Conservation (phyloP, 2,888 invertebrate species). For the Leucoma salicis region DNA sequence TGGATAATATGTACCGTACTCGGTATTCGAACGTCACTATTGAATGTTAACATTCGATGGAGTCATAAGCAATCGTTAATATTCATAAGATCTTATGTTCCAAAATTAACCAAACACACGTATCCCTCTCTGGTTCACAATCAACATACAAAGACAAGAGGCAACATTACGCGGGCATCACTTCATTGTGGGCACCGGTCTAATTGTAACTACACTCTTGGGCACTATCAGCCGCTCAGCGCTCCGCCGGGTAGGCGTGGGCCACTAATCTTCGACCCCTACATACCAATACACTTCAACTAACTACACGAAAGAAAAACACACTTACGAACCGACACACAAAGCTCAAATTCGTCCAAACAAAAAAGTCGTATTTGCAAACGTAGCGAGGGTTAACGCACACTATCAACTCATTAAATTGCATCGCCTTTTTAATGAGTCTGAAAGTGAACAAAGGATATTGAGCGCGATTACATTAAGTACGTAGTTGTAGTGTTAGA, state of each 20-base stretch:
- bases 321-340: slow-evolving; percentile 34
- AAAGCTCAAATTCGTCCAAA: slow-evolving; percentile 43
- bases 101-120: slow-evolving; percentile 32
- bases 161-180: slow-evolving; percentile 78
- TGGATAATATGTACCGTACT: too few species aligned
- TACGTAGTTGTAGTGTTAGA: slow-evolving; percentile 69
- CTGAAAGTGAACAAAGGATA: slow-evolving; percentile 83
- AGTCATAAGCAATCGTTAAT: slow-evolving; percentile 20
- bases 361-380: slow-evolving; percentile 61
- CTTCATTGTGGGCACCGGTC: slow-evolving; percentile 81
- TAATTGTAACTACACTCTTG: slow-evolving; percentile 82
- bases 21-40: too few species aligned
- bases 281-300: slow-evolving; percentile 68
- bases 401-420: slow-evolving; percentile 83
- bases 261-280: slow-evolving; percentile 82
- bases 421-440: slow-evolving; percentile 83
- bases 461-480: slow-evolving; percentile 80
- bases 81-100: slow-evolving; percentile 27
- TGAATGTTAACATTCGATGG: too few species aligned
- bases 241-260: slow-evolving; percentile 78
- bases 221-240: slow-evolving; percentile 81
- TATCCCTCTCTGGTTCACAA: slow-evolving; percentile 67
- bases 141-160: slow-evolving; percentile 80
- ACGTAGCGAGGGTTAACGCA: slow-evolving; percentile 80
- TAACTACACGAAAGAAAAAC: slow-evolving; percentile 37